Evolutionary conservation across 1,140 invertebrate genomes (phyloP), one percentile per base, ranked within the genome.

Genomic region (Temnothorax curvispinosus): DNA sequence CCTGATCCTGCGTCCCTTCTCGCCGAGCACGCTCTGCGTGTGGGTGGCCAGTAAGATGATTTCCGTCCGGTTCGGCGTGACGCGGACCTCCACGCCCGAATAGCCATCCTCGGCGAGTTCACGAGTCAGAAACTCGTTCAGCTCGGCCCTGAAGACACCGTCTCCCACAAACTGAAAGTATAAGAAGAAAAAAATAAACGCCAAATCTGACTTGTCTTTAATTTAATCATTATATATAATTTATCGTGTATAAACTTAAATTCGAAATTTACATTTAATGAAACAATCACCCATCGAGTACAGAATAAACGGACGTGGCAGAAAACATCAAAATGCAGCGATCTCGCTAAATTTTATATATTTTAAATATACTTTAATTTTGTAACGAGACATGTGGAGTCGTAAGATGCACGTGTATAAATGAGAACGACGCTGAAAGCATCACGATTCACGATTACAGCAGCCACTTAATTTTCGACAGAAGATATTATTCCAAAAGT

Each of bases 21-120:
- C 99, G 86, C 99, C 99, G 72, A 99, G 96, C 78, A 99, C 99
- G 94, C 98, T 99, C 94, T 99, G 99, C 21, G 98, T 99, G 95
- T 99, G 97, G 2, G 99, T 99, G 50, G 99, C 99, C 97, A 99
- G 98, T 93, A 99, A 99, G 95, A 99, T 99, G 94, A 99, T 99
- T 96, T 99, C 99, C 5, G 98, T 99, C 87, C 97, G 97, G 56
- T 98, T 97, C 41, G 98, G 98, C 0, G 99, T 99, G 64, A 99
- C 98, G 88, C 99, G 98, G 76, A 98, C 98, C 96, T 99, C 99
- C 89, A 99, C 98, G 92, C 99, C 99, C 92, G 99, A 99, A 96
- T 99, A 99, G 80, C 99, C 99, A 98, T 99, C 99, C 96, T 99
- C 99, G 76, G 99, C 99, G 67, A 99, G 96, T 96, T 99, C 99